Base-by-base conservation (phyloP, 1,140 invertebrate species). In the Aethina tumida region DNA sequence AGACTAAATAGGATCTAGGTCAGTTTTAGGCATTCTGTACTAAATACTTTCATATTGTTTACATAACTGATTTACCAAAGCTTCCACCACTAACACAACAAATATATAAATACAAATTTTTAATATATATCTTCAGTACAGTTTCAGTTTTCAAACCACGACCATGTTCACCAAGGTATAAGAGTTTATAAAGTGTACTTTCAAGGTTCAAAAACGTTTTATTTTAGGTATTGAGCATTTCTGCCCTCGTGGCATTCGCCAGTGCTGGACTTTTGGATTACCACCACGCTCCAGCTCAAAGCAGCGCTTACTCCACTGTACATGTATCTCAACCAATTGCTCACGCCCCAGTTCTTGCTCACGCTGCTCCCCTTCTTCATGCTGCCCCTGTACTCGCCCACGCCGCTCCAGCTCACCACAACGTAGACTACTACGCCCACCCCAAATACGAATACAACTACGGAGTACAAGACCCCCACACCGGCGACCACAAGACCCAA, bases 391-490 rank as follows among this genome's bases (percentile, higher is more conserved):
- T 20, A 7, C 7, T 18, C 9, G 31, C 31, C 17, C 18, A 24
- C 7, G 22, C 7, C 22, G 8, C 7, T 12, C 7, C 7, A 6
- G 31, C 17, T 25, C 21, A 36, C 2, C 7, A 41, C 35, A 67
- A 62, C 10, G 14, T 34, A 29, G 39, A 41, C 30, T 35, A 34
- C 25, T 27, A 27, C 22, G 70, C 73, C 22, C 68, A 71, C 53
- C 75, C 75, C 0, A 73, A 70, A 53, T 70, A 69, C 51, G 51
- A 60, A 38, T 69, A 61, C 45, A 56, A 60, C 16, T 70, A 70
- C 50, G 63, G 55, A 25, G 64, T 70, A 4, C 58, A 63, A 22
- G 66, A 68, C 38, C 54, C 60, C 15, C 51, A 64, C 35, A 69
- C 66, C 2, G 67, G 67, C 5, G 68, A 70, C 43, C 56, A 63